Conservation (phyloP, 2,888 invertebrate genomes). For the Tipula lateralis region DNA sequence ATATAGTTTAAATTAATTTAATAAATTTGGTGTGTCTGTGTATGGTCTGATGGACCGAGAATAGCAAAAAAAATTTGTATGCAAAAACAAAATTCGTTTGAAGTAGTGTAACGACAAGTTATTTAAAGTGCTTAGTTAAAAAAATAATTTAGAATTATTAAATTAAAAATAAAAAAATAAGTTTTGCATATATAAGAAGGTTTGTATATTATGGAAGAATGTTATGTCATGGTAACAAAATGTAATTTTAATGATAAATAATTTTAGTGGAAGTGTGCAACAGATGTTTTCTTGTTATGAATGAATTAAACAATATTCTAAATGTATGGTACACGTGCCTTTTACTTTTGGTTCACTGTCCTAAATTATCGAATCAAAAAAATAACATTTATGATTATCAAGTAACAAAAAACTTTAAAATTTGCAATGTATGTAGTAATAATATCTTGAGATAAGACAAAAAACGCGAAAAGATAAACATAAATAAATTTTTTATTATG, state of each 20-base stretch:
- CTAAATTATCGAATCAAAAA: neutral
- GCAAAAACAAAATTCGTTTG: neutral
- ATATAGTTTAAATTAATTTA: neutral
- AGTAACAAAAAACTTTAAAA: neutral
- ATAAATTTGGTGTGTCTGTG: too few species aligned
- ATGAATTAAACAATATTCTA: neutral
- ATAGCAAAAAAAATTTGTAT: neutral
- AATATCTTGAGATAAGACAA: neutral
- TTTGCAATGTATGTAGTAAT: neutral
- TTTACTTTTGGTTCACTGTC: neutral
- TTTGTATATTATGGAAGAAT: neutral
- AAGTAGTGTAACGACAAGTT: neutral
- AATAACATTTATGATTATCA: neutral
- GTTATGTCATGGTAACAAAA: neutral
- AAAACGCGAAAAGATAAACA: neutral
- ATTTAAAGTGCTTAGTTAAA: neutral
- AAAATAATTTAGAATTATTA: neutral
- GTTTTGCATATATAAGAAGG: neutral
- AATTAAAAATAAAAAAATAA: neutral
- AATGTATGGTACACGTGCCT: neutral
- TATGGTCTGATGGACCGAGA: neutral
- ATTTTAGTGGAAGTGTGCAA: neutral
- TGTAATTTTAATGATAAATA: neutral
- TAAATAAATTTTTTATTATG: neutral
- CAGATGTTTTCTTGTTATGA: neutral